phyloP scores from a whole-genome alignment of 2,113 vertebrate genomes.

The Mionectes macconnelli region DNA sequence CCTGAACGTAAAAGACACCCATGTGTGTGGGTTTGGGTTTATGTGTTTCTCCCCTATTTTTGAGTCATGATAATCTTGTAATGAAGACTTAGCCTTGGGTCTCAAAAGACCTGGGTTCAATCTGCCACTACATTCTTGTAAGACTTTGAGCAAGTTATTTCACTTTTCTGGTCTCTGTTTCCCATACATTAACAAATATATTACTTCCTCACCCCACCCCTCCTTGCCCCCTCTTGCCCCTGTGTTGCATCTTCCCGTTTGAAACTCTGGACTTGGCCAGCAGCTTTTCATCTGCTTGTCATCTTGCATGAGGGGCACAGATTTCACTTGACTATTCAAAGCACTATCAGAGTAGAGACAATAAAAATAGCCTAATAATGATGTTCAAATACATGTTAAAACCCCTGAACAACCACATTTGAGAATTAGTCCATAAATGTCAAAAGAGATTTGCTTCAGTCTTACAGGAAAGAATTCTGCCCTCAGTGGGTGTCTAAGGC shows the following conservation, averaged over 20 bases:
- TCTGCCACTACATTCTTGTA: neutral
- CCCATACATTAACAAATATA: neutral
- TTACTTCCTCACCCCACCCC: neutral
- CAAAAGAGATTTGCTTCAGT: neutral
- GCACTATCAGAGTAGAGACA: neutral
- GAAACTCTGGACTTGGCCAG: neutral
- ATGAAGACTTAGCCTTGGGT: slow-evolving; percentile 8
- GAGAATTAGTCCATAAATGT: neutral
- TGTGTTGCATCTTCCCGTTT: neutral
- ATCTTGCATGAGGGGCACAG: neutral
- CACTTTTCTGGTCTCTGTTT: neutral
- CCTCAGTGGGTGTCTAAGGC: neutral
- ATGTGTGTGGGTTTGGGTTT: neutral
- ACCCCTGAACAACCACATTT: neutral
- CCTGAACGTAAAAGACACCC: slow-evolving; percentile 25
- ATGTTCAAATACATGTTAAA: neutral
- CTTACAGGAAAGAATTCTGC: neutral
- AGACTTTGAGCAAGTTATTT: neutral
- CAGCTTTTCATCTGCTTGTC: neutral
- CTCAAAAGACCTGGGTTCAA: neutral
- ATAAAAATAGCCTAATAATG: neutral
- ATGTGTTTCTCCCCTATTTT: neutral
- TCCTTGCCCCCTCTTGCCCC: neutral
- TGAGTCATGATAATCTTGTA: neutral
- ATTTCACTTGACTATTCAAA: neutral